Base-by-base conservation (phyloP, 2,888 invertebrate species). In the Metopia argyrocephala region DNA sequence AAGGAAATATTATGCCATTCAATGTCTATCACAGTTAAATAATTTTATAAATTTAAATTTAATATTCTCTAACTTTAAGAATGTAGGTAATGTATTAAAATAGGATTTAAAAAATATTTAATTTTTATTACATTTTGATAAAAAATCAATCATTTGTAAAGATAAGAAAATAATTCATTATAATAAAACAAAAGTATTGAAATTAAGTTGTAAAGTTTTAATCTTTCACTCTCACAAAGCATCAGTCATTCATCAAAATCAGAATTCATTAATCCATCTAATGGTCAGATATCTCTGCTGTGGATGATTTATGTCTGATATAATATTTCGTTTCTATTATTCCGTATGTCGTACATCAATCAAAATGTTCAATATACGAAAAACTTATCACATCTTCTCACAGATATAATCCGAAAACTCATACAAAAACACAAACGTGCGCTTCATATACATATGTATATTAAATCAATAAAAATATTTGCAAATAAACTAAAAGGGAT, bases 321-420 rank as follows among this genome's bases (percentile, higher is more conserved):
- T 50, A n/a, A n/a, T 70, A 25, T 52, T 52, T 50, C 25, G 15
- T 28, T 20, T 61, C n/a, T 28, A 21, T 25, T 50, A 23, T 50
- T 61, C 23, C 28, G 27, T 59, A 59, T 48, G 59, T 59, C 59
- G 23, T 25, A 56, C 57, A 78, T 78, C 70, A 78, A 70, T 78
- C 69, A 76, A 76, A 57, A 56, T 27, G 18, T n/a, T 48, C 15
- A 15, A 9, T 38, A 38, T 38, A 38, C 20, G 54, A 56, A 76
- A 64, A 69, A 48, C 57, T 20, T 71, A 12, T 65, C 54, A 66
- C 65, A 71, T 65, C 28, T 65, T 59, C 61, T 52, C 28, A 31
- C 54, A 71, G 66, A 66, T 31, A 66, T 61, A 66, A 46, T 76
- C 59, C 50, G 59, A 46, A 28, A 18, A 20, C 15, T n/a, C 48